Evolutionary conservation across 92 coral and sea anemone species (phyloP), one percentile per base, ranked within the genome.

Genomic region (Blastomussa wellsi): DNA sequence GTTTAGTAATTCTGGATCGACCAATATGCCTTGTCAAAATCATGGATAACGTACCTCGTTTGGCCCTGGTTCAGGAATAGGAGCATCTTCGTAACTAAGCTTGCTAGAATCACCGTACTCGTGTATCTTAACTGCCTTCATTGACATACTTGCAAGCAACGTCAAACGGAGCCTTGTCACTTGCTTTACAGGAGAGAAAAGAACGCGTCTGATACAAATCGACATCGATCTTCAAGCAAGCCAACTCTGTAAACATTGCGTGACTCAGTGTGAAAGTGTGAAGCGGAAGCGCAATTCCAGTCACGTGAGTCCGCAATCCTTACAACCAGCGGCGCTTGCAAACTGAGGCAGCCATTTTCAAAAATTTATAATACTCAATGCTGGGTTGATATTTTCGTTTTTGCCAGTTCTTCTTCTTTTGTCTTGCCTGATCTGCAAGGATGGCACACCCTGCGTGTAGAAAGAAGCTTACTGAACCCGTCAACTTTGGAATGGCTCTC

Each of bases 391-490:
- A 19, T 44, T 68, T 26, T 19, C 39, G 39, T 7, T 36, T 65
- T 49, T 37, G 11, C 49, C 2, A 24, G n/a, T 51, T 60, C 67
- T 22, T 49, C 24, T 35, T 9, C 7, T 26, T 26, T 52, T 82
- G 41, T 24, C 39, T 51, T 35, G 78, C 37, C 13, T 55, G 39
- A 36, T 0, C 37, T 52, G 4, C 49, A 20, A 82, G 28, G 7
- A 96, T 96, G 98, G 96, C 98, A 24, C 98, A 94, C 77, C 98
- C 98, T 17, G 87, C 91, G 19, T 80, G 91, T 64, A 89, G 83
- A 52, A 81, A 68, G 51, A 94, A 92, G 83, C 77, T 60, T 73
- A 96, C 98, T 2, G 98, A 94, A 20, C 96, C 90, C 80, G 82
- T 94, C 68, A 96, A 96, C 77, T 96, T 96, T 87, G 98, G 98